A percentile compares a stretch with the other conserved stretches of the same genome.
Conservation (phyloP, 1,140 invertebrate genomes). For the Lysiphlebus fabarum region DNA sequence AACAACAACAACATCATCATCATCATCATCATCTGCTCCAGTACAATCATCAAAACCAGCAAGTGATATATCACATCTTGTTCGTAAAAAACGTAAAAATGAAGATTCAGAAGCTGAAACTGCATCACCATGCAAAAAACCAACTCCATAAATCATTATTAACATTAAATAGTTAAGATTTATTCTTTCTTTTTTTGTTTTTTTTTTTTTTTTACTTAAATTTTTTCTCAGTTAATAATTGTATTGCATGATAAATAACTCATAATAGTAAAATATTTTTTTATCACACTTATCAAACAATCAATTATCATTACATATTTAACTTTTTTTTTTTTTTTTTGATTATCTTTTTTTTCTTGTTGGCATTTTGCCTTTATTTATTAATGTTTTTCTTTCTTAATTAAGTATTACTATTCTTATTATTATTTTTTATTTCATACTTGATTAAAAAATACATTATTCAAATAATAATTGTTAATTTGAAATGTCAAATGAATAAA, state of each 20-base stretch:
- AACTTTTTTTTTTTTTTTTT: not conserved
- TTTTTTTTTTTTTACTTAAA: not conserved
- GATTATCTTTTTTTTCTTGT: not conserved
- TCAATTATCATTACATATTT: not conserved
- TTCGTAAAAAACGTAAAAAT: slow-evolving; percentile 69
- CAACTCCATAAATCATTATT: slow-evolving; percentile 32
- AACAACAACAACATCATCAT: no score
- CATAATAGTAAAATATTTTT: no score
- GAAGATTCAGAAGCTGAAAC: slow-evolving; percentile 52
- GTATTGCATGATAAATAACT: no score
- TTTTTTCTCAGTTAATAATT: not conserved
- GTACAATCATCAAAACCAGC: slow-evolving; percentile 43
- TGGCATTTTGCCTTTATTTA: not conserved
- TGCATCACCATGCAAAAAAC: slow-evolving; percentile 56
- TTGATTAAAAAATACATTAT: no score
- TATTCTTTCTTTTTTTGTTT: slow-evolving; percentile 11
- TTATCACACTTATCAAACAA: no score
- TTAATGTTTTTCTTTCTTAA: no score
- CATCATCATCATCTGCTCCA: slow-evolving; percentile 4
- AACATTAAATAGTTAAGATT: slow-evolving; percentile 4
- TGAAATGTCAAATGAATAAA: not conserved
- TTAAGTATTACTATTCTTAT: no score
- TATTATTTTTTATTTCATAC: no score
- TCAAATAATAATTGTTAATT: no score
- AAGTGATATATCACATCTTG: slow-evolving; percentile 70